Percentiles rank a stretch among this genome's conserved stretches.
These are phyloP conservation scores for Myotis myotis DNA, from an alignment of 2,797 vertebrate species.

Conservation along the genomic window DNA sequence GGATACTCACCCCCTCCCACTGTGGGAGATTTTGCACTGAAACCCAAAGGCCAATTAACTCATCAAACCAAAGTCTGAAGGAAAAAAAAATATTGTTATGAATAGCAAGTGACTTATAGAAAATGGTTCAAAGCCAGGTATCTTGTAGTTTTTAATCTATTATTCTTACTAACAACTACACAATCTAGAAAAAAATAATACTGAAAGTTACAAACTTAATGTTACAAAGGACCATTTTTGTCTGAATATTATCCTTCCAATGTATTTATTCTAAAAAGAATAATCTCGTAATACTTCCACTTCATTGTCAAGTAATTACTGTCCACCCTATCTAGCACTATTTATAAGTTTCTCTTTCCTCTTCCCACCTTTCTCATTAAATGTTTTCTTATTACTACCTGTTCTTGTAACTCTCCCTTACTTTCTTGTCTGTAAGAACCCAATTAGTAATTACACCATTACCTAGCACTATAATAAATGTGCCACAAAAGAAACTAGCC, in stretches of 20 bases:
- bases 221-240: constrained; percentile 1
- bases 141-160: constrained; percentile 42
- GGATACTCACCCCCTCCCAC: constrained; percentile 95
- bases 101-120: constrained; percentile 63
- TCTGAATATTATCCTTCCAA: constrained; percentile 20
- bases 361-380: not conserved
- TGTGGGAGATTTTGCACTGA: constrained; percentile 98
- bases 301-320: not conserved
- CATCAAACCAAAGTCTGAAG: constrained; percentile 96
- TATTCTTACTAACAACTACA: constrained; percentile 52
- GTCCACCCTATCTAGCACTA: not conserved
- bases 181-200: constrained; percentile 57
- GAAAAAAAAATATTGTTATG: constrained; percentile 72
- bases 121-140: constrained; percentile 54
- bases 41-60: constrained; percentile 94
- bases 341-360: not conserved
- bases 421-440: not conserved
- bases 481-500: not conserved
- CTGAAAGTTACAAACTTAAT: constrained; percentile 57
- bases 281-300: not conserved
- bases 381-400: not conserved
- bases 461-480: not conserved
- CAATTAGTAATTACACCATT: not conserved
- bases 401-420: not conserved
- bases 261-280: constrained; percentile 6